These are phyloP conservation scores for Phania funesta DNA, from an alignment of 2,888 invertebrate genomes.

Conservation along the genomic window DNA sequence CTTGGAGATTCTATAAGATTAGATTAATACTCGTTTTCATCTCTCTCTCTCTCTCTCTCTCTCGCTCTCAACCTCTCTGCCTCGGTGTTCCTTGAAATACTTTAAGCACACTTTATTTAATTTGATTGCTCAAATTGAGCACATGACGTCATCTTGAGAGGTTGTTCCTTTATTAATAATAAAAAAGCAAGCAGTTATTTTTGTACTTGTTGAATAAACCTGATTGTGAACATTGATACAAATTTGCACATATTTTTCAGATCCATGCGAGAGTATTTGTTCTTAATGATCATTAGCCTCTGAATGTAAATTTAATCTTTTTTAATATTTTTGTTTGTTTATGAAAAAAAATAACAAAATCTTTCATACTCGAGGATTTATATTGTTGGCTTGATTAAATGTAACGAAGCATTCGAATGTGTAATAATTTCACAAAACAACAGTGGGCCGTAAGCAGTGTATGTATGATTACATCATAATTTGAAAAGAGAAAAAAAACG, in stretches of 20 bases:
- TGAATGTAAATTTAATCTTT: constrained; percentile 17
- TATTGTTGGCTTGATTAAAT: constrained; percentile 19
- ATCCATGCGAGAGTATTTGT: constrained; percentile 10
- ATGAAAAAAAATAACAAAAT: constrained; percentile 20
- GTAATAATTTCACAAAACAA: too few species aligned
- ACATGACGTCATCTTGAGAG: constrained; percentile 59
- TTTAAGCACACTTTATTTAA: neutral
- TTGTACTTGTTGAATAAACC: constrained; percentile 50
- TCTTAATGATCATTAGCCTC: constrained; percentile 25
- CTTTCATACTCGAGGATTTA: constrained; percentile 6
- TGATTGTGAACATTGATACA: constrained; percentile 46
- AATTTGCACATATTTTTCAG: neutral
- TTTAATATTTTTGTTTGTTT: constrained; percentile 18
- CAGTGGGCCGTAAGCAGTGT: too few species aligned
- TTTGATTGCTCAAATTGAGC: constrained; percentile 44
- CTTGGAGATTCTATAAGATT: too few species aligned
- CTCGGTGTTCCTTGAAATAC: neutral
- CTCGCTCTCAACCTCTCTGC: neutral
- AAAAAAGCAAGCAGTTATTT: constrained; percentile 33
- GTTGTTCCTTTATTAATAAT: constrained; percentile 34
- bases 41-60: neutral
- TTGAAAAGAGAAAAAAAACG: too few species aligned
- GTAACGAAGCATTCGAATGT: too few species aligned
- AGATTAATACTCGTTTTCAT: too few species aligned
- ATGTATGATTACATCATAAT: too few species aligned